Conservation (phyloP, 2,113 vertebrate species). For the Triplophysa rosa region DNA sequence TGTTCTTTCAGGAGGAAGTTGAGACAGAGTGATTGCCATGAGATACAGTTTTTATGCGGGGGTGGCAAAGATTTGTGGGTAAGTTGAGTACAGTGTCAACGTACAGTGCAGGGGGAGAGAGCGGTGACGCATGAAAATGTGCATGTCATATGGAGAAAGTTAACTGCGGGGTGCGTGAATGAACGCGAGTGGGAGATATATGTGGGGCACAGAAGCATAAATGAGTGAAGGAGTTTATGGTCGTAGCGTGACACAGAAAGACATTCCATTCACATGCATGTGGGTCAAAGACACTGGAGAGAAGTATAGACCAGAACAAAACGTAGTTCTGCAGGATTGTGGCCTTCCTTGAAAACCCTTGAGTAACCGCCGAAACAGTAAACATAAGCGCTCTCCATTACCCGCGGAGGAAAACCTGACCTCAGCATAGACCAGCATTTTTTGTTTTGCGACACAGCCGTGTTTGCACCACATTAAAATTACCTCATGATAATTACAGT, state of each 20-base stretch:
- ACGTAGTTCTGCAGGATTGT: constrained; percentile 19
- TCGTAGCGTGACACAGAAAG: constrained; percentile 45
- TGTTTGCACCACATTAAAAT: constrained; percentile 66
- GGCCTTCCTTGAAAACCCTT: constrained; percentile 31
- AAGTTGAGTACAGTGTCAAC: constrained; percentile 28
- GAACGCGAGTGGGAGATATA: constrained; percentile 33
- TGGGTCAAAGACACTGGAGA: background rate
- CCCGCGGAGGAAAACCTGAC: constrained; percentile 55
- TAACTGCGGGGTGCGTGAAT: constrained; percentile 28
- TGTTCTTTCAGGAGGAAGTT: background rate
- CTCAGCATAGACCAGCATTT: constrained; percentile 57
- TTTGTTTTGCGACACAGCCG: constrained; percentile 50
- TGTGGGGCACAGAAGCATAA: constrained; percentile 28
- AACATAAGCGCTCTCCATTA: constrained; percentile 51
- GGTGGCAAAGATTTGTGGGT: constrained; percentile 27
- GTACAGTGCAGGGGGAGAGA: constrained; percentile 12
- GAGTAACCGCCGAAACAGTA: constrained; percentile 47
- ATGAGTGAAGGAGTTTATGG: constrained; percentile 51
- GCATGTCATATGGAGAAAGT: constrained; percentile 41
- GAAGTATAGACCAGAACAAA: constrained; percentile 44
- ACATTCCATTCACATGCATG: background rate
- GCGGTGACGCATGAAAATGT: constrained; percentile 32
- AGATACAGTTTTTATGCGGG: background rate
- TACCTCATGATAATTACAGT: constrained; percentile 66
- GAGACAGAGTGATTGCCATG: background rate